phyloP scores from a whole-genome alignment of 2,888 invertebrate genomes.

The Stomorhina lunata region DNA sequence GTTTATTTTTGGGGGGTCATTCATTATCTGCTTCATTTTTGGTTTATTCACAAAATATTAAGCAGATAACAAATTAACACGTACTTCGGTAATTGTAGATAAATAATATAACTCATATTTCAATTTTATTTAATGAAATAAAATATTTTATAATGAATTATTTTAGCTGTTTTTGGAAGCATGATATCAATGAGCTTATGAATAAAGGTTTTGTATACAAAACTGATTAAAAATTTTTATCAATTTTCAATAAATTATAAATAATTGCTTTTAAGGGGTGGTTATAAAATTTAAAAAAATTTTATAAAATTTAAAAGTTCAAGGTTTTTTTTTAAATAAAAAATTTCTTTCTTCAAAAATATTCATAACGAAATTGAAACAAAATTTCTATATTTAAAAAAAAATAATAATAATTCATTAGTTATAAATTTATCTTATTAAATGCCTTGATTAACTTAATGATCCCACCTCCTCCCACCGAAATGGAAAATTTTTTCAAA shows the following conservation, averaged over 20 bases:
- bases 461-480: background rate
- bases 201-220: no score
- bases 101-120: no score
- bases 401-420: background rate
- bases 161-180: no score
- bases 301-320: no score
- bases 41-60: background rate
- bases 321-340: background rate
- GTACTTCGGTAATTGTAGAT: background rate
- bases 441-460: background rate
- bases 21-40: background rate
- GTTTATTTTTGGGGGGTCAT: background rate
- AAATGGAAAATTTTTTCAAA: background rate
- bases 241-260: no score
- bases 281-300: no score
- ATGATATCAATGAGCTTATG: no score
- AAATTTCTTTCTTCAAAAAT: background rate
- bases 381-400: background rate
- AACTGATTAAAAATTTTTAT: no score
- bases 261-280: no score
- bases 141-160: no score
- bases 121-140: background rate
- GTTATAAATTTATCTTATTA: no score
- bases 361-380: background rate
- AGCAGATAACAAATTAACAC: slow-evolving; percentile 19